These are phyloP conservation scores for Cyclopterus lumpus DNA, from an alignment of 2,797 vertebrate genomes.

Conservation along the genomic window DNA sequence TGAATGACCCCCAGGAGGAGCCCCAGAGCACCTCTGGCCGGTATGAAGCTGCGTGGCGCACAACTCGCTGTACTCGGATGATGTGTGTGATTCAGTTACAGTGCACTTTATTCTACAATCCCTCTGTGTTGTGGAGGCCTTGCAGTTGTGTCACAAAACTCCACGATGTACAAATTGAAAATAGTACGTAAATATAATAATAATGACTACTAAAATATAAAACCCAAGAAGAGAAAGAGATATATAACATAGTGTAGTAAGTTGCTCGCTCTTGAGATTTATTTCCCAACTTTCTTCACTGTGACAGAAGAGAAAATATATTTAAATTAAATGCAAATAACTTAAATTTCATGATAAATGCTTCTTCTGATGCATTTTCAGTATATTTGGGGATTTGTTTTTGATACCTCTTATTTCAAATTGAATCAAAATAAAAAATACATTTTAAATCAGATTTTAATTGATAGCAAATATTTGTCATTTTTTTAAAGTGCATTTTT, in stretches of 20 bases:
- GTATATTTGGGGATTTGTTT: conserved; percentile 6
- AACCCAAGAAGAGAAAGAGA: conserved; percentile 15
- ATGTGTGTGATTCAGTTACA: conserved; percentile 65
- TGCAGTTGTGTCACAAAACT: conserved; percentile 43
- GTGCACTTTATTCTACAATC: conserved; percentile 79
- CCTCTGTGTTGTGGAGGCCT: conserved; percentile 48
- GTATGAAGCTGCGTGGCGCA: conserved; percentile 67
- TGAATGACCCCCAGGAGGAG: conserved; percentile 59
- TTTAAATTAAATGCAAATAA: conserved; percentile 4
- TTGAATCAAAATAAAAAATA: conserved; percentile 4
- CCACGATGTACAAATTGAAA: conserved; percentile 20
- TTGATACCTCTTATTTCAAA: background rate
- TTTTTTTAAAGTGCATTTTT: conserved; percentile 18
- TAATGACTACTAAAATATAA: conserved; percentile 9
- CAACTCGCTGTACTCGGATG: conserved; percentile 62
- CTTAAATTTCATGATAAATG: conserved; percentile 17
- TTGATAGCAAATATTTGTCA: background rate
- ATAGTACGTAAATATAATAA: background rate
- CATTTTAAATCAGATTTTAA: conserved; percentile 13
- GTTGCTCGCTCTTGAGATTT: conserved; percentile 30
- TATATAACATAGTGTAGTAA: conserved; percentile 9
- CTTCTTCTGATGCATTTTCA: conserved; percentile 24
- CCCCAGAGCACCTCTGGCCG: conserved; percentile 48
- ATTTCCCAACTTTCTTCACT: conserved; percentile 12
- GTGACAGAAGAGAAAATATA: conserved; percentile 14